Conservation (phyloP, 2,797 vertebrate species). For the Hephaestus fuliginosus region DNA sequence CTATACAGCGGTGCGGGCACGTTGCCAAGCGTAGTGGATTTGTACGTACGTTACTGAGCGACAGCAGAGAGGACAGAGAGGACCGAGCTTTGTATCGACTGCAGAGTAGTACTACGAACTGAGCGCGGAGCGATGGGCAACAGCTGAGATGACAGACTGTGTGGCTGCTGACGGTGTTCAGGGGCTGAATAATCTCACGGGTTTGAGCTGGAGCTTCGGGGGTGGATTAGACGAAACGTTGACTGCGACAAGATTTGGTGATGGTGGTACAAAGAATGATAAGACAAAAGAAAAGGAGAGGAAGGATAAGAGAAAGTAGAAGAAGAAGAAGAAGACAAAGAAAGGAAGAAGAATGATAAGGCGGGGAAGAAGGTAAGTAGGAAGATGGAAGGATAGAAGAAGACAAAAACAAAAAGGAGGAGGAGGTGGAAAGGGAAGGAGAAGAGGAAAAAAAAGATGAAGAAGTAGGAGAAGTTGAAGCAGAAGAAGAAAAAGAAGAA, state of each 20-base stretch:
- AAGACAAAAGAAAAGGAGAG: background rate
- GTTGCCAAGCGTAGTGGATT: constrained; percentile 19
- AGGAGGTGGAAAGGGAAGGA: background rate
- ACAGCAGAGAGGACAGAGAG: constrained; percentile 6
- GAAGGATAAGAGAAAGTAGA: no score
- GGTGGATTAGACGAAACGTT: background rate
- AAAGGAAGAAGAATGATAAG: no score
- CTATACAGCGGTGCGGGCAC: background rate
- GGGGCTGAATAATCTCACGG: background rate
- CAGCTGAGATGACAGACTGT: constrained; percentile 16
- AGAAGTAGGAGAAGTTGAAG: background rate
- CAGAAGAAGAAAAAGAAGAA: no score
- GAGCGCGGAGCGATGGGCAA: background rate
- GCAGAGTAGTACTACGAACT: background rate
- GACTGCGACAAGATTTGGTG: background rate
- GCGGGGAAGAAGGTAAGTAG: no score
- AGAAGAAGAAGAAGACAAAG: no score
- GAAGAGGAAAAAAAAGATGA: background rate
- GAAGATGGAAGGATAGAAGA: no score
- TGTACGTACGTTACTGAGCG: constrained; percentile 1
- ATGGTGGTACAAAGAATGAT: background rate
- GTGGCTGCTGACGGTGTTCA: background rate
- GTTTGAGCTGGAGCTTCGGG: background rate
- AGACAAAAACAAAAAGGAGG: no score
- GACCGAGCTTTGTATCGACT: background rate